Evolutionary conservation across 1,140 invertebrate genomes (phyloP).

Genomic region (Amyelois transitella): DNA sequence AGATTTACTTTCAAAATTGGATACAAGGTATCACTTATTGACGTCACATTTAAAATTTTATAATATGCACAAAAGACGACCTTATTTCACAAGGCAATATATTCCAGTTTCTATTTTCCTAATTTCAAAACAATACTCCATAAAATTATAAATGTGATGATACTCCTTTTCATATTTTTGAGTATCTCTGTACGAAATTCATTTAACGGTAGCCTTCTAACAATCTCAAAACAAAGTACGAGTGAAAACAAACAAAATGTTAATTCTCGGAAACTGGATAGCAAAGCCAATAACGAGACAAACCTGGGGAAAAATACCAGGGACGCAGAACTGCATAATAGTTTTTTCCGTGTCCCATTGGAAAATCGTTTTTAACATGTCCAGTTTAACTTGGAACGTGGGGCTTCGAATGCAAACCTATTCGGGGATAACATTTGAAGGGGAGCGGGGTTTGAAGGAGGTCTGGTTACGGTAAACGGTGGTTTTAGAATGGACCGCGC

Average conservation of each 20-base stretch:
- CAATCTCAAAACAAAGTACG: background rate
- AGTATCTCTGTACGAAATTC: no score
- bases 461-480: conserved; percentile 11
- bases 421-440: background rate
- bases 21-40: no score
- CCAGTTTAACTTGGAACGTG: background rate
- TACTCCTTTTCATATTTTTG: no score
- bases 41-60: no score
- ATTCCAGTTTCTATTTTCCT: no score
- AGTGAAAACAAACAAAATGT: background rate
- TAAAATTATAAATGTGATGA: no score
- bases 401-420: background rate
- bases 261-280: background rate
- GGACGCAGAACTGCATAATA: conserved; percentile 14
- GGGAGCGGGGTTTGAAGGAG: background rate
- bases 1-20: no score
- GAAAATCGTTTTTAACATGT: conserved; percentile 7
- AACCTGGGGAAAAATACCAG: conserved; percentile 12
- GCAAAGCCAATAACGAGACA: conserved; percentile 13
- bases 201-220: background rate
- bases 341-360: conserved; percentile 14
- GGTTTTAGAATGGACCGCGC: conserved; percentile 28
- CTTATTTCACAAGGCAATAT: no score
- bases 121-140: no score
- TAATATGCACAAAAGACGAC: no score